Percentiles rank a stretch among this genome's conserved stretches.
Evolutionary conservation across 2,797 vertebrate species (phyloP).

Genomic region (Carduelis carduelis): DNA sequence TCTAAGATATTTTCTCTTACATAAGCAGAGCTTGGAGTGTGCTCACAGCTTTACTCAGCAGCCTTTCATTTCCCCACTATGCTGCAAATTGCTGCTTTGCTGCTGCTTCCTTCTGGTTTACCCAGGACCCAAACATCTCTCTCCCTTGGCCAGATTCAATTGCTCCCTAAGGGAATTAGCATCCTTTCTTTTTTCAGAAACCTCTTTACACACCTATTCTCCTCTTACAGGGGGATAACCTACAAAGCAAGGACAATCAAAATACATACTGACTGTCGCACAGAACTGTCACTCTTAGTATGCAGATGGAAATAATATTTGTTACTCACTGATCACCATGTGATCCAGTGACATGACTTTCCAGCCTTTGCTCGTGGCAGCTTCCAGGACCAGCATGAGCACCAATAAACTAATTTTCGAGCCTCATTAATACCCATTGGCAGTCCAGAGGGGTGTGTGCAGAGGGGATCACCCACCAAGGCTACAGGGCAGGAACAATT

Average conservation of each 20-base stretch:
- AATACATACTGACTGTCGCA: background rate
- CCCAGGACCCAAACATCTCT: background rate
- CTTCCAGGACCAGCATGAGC: background rate
- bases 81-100: background rate
- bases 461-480: background rate
- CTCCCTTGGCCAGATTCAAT: background rate
- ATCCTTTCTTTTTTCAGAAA: background rate
- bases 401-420: background rate
- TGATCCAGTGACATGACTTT: rapidly evolving
- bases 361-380: background rate
- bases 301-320: background rate
- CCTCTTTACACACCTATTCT: background rate
- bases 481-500: background rate
- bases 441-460: background rate
- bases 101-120: background rate
- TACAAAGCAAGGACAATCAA: background rate
- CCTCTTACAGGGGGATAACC: background rate
- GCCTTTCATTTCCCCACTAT: background rate
- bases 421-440: background rate
- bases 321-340: background rate
- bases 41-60: background rate
- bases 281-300: background rate
- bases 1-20: background rate
- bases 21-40: background rate
- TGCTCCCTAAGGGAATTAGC: background rate